A percentile compares a stretch with the other conserved stretches of the same genome.
These are phyloP conservation scores for Melanaphis sacchari DNA, from an alignment of 1,140 invertebrate genomes.

Conservation along the genomic window DNA sequence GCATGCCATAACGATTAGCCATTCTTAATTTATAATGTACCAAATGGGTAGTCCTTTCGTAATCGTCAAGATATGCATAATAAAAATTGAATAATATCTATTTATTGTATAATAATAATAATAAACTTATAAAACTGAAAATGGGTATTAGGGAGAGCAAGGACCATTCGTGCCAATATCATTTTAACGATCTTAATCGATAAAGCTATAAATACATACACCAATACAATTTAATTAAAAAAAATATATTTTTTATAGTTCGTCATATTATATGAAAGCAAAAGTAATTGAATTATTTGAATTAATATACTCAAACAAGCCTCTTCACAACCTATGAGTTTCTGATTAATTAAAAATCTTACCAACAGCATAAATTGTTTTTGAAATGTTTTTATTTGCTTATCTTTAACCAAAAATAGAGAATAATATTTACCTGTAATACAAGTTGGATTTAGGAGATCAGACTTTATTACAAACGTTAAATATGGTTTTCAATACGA, in stretches of 20 bases:
- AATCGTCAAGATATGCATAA: neutral
- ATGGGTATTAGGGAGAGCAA: too few species aligned
- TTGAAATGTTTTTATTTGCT: neutral
- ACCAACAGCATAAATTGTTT: neutral
- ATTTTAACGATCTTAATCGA: too few species aligned
- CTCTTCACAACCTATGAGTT: neutral
- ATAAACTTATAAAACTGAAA: too few species aligned
- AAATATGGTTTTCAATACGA: neutral
- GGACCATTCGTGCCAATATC: too few species aligned
- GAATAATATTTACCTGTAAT: neutral
- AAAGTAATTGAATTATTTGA: neutral
- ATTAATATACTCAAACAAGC: neutral
- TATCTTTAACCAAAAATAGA: neutral
- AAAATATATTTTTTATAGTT: neutral
- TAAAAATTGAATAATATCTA: neutral
- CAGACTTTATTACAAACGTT: neutral
- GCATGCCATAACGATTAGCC: neutral
- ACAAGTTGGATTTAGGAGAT: neutral
- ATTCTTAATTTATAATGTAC: neutral
- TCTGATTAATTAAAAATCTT: neutral
- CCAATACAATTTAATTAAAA: neutral
- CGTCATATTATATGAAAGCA: neutral
- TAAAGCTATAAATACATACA: too few species aligned
- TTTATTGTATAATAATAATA: too few species aligned
- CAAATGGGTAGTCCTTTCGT: neutral